Percentiles rank a stretch among this genome's conserved stretches.
Evolutionary conservation across 2,797 vertebrate genomes (phyloP).

Genomic region (Epinephelus awoara): DNA sequence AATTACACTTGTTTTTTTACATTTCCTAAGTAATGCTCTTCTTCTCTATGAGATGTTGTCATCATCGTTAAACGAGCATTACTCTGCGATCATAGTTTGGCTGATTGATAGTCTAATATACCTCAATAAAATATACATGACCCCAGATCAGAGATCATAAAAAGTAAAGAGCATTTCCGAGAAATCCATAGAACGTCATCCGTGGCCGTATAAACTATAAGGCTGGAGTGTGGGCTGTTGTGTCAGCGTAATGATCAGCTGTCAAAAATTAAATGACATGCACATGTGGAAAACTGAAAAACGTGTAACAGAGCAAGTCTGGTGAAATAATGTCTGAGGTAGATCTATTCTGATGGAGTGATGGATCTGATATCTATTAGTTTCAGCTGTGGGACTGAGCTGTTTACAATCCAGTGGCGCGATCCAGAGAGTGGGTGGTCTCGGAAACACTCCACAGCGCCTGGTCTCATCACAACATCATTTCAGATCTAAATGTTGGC

Average conservation of each 20-base stretch:
- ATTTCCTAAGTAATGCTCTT: neutral
- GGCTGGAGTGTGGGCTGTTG: constrained; percentile 26
- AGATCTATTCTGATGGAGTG: constrained; percentile 67
- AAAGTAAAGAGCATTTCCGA: constrained; percentile 33
- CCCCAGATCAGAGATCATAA: neutral
- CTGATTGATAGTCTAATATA: neutral
- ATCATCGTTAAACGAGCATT: neutral
- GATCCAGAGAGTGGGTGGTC: constrained; percentile 84
- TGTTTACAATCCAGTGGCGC: constrained; percentile 79
- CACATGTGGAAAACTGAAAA: constrained; percentile 56
- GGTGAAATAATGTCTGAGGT: constrained; percentile 48
- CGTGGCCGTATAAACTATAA: constrained; percentile 11
- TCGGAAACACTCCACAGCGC: constrained; percentile 55
- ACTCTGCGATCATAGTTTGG: neutral
- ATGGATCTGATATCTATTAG: constrained; percentile 79
- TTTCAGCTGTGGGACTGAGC: constrained; percentile 78
- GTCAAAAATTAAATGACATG: constrained; percentile 42
- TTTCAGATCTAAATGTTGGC: constrained; percentile 67
- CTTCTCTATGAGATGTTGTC: neutral
- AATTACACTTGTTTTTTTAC: neutral
- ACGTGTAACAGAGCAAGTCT: constrained; percentile 47
- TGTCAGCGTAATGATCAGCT: constrained; percentile 45
- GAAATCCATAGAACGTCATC: constrained; percentile 41
- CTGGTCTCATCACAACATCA: constrained; percentile 74
- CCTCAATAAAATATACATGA: constrained; percentile 10